Percentiles rank a stretch among this genome's conserved stretches.
These are phyloP conservation scores for Catharus minimus DNA, from an alignment of 2,113 vertebrate species.

Conservation along the genomic window DNA sequence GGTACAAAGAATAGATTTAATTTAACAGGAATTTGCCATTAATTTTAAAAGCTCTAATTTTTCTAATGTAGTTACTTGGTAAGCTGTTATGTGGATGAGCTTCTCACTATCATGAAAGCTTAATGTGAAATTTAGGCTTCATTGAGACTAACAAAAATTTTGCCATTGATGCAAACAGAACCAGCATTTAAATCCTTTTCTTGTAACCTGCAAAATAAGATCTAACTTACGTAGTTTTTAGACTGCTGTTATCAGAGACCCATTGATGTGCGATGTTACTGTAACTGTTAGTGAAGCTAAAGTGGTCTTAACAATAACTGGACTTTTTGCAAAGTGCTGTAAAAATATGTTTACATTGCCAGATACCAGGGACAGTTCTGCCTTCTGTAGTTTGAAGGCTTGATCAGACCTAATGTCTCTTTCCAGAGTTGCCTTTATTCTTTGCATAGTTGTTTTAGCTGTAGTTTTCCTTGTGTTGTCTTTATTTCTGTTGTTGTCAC, in stretches of 20 bases:
- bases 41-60: neutral
- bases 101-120: neutral
- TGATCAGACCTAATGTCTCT: neutral
- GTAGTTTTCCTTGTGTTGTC: neutral
- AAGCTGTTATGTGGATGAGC: neutral
- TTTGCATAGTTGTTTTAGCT: neutral
- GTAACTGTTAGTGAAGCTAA: neutral
- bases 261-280: neutral
- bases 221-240: neutral
- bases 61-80: neutral
- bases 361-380: neutral
- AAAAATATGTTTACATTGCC: neutral
- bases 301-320: neutral
- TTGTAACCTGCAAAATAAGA: neutral
- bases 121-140: neutral
- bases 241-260: neutral
- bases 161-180: neutral
- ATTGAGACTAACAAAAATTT: neutral
- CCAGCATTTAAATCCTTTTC: neutral
- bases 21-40: neutral
- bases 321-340: neutral
- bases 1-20: neutral
- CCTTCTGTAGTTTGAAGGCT: neutral
- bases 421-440: neutral
- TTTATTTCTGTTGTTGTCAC: neutral